Evolutionary conservation across 2,888 invertebrate genomes (phyloP), one percentile per base, ranked within the genome.

Genomic region (Tetragonula carbonaria): DNA sequence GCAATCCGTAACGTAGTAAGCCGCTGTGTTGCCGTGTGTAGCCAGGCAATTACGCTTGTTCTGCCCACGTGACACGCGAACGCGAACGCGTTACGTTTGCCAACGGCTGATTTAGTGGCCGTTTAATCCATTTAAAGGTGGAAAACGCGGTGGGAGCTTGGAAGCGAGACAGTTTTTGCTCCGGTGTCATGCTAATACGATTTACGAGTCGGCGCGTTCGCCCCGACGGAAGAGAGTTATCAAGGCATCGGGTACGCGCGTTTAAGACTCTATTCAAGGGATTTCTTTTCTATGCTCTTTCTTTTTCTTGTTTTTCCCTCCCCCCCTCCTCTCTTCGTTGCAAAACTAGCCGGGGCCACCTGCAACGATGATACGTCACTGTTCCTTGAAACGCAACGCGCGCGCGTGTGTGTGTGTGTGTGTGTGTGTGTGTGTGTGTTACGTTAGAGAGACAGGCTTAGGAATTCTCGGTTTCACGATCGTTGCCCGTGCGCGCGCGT

Each of bases 41-140:
- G 14, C n/a, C 84, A 74, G 51, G 76, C 84, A 79, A 85, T 85
- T 85, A 85, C 79, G 75, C 74, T 70, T 59, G 78, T 63, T 68
- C 78, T 62, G 67, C 78, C 84, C 70, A 78, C 78, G 72, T 62
- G 74, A 51, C 71, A 38, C 45, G 38, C 38, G 38, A 38, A 38
- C 38, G 38, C 38, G 38, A 62, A 65, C 71, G 76, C 76, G 77
- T 80, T 70, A 77, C 85, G 74, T 76, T 85, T 74, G 77, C 55
- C 80, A 45, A 45, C 38, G 77, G 33, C 66, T 80, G 85, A 85
- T 85, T 85, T 85, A 85, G 71, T 77, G 74, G 57, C 77, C 80
- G 80, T 85, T 85, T 74, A 74, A 85, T 84, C 85, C 74, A 62
- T 80, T 74, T 77, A 74, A 59, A 77, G 80, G 55, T 78, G 66